These are phyloP conservation scores for Micronycteris hirsuta DNA, from an alignment of 2,113 vertebrate species.

Conservation along the genomic window DNA sequence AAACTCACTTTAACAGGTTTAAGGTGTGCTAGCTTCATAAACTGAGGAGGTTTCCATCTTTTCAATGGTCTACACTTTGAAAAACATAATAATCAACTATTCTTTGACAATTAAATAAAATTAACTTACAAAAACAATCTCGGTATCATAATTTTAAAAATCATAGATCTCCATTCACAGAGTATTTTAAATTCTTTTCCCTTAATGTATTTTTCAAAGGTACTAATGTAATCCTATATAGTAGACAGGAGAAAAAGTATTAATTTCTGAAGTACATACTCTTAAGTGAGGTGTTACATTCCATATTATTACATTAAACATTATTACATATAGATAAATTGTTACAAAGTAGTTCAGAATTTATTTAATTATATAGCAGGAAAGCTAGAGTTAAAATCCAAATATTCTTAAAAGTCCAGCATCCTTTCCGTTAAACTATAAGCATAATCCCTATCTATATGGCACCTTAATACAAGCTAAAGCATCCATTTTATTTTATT, in stretches of 20 bases:
- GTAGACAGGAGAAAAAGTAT: background rate
- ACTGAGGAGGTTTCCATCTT: background rate
- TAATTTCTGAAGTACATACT: background rate
- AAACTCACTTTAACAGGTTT: background rate
- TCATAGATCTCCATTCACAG: background rate
- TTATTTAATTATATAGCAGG: background rate
- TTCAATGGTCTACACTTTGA: background rate
- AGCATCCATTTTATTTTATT: background rate
- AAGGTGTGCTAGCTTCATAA: background rate
- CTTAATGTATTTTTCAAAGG: background rate
- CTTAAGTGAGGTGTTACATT: background rate
- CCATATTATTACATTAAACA: no score
- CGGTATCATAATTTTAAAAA: background rate
- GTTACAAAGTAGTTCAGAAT: background rate
- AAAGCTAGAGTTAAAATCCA: background rate
- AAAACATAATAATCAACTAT: background rate
- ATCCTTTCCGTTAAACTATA: background rate
- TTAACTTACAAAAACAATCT: constrained; percentile 4
- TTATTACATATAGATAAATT: background rate
- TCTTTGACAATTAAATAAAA: constrained; percentile 13
- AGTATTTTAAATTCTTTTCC: background rate
- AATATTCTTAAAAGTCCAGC: background rate
- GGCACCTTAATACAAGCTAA: background rate
- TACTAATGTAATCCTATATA: background rate
- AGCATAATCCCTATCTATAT: background rate